Conservation (phyloP, 2,888 invertebrate genomes). For the Polymixis lichenea region DNA sequence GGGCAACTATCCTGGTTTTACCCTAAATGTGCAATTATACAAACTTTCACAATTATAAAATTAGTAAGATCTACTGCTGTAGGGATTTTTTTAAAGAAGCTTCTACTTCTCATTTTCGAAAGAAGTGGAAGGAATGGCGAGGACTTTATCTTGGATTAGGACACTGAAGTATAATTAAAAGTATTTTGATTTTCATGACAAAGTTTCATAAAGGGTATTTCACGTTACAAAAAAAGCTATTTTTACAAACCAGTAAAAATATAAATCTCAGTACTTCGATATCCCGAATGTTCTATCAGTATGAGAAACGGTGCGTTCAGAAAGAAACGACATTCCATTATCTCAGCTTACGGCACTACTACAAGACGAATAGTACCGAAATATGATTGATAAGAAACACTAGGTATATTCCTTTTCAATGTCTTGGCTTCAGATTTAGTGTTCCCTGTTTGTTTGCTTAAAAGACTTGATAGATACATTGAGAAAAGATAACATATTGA, state of each 20-base stretch:
- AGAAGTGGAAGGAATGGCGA: neutral
- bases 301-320: slow-evolving; percentile 19
- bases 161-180: neutral
- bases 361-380: slow-evolving; percentile 50
- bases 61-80: neutral
- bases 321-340: slow-evolving; percentile 50
- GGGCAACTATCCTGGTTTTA: too few relatives aligned
- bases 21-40: too few relatives aligned
- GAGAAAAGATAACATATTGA: neutral
- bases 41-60: too few relatives aligned
- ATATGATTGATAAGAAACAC: slow-evolving; percentile 58
- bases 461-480: neutral
- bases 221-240: too few relatives aligned
- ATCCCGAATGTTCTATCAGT: slow-evolving; percentile 10
- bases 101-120: neutral
- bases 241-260: neutral
- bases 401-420: slow-evolving; percentile 7
- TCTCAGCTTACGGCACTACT: slow-evolving; percentile 9
- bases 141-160: neutral
- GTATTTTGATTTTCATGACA: neutral
- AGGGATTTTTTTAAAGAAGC: too few relatives aligned
- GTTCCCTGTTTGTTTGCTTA: slow-evolving; percentile 4
- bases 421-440: slow-evolving; percentile 13
- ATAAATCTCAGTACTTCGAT: slow-evolving; percentile 18
- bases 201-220: neutral